Evolutionary conservation across 1,140 invertebrate genomes (phyloP).

Genomic region (Bombyx mori): DNA sequence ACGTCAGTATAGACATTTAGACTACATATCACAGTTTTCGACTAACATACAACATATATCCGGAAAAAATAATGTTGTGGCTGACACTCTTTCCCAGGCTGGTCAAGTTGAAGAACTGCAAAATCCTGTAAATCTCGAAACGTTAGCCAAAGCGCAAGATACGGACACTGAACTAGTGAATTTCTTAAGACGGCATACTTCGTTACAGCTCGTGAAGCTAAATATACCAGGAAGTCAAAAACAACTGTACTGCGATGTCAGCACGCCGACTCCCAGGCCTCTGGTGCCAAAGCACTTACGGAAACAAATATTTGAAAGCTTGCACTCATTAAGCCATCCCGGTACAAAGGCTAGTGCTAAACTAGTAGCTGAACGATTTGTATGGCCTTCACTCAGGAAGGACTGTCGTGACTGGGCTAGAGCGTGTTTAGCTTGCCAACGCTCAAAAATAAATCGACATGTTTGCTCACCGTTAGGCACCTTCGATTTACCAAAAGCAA

Average conservation of each 20-base stretch:
- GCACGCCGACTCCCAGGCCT: background rate
- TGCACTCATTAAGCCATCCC: conserved; percentile 3
- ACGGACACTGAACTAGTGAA: background rate
- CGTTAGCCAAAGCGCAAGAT: background rate
- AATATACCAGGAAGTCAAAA: background rate
- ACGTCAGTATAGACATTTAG: too few species aligned
- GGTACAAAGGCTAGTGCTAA: background rate
- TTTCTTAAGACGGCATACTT: background rate
- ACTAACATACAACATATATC: too few species aligned
- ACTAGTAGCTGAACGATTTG: conserved; percentile 1
- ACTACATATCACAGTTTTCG: too few species aligned
- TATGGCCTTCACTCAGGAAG: conserved; percentile 2
- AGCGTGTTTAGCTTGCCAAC: background rate
- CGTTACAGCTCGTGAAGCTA: background rate
- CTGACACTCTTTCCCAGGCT: too few species aligned
- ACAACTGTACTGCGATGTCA: background rate
- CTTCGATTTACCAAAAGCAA: background rate
- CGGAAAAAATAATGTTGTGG: too few species aligned
- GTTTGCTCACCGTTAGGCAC: background rate
- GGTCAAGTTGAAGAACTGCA: too few species aligned
- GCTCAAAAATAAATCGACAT: conserved; percentile 1
- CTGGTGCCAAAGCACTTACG: background rate
- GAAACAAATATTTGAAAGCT: background rate
- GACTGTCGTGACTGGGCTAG: conserved; percentile 4
- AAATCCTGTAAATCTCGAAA: too few species aligned